Base-by-base conservation (phyloP, 2,888 invertebrate species). In the Pristionchus entomophagus region DNA sequence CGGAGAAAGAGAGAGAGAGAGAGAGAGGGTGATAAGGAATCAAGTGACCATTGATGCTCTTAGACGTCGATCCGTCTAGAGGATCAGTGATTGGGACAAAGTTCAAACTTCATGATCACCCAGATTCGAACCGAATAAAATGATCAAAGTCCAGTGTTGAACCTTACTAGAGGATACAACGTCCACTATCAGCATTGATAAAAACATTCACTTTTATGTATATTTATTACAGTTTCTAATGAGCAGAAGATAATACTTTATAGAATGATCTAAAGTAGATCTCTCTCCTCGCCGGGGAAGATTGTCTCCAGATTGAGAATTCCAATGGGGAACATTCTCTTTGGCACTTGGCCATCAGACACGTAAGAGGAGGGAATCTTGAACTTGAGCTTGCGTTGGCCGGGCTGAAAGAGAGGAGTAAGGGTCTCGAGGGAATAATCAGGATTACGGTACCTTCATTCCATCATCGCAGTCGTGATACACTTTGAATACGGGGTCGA, bases 271-370 rank as follows among this genome's bases (percentile, higher is more conserved):
- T 88, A 90, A 69, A 90, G 73, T 32, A 92, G 88, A 87, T 93
- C 92, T 32, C 92, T 88, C 83, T 92, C 91, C 82, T 93, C 93
- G 56, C 89, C 89, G 69, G 91, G 91, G 89, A 93, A 92, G 77
- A 91, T 90, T 26, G 92, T 92, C 86, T 92, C 92, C 78, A 93
- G 87, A 87, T 93, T 93, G 49, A 93, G 88, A 19, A 89, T 88
- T 83, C 91, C 91, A 51, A 91, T 90, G 56, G 91, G 90, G 86
- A 91, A 91, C 38, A 87, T 88, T 84, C 88, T n/a, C 85, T 85
- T 85, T 19, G 85, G 85, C 19, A 62, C 32, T 1, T n/a, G n/a
- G 2, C 85, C 85, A 22, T 85, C 80, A 41, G 85, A 78, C 29
- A 85, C 85, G 32, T 85, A 85, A 2, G 78, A 78, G 0, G 59